Conservation (phyloP, 2,888 invertebrate genomes). For the Rapana venosa region DNA sequence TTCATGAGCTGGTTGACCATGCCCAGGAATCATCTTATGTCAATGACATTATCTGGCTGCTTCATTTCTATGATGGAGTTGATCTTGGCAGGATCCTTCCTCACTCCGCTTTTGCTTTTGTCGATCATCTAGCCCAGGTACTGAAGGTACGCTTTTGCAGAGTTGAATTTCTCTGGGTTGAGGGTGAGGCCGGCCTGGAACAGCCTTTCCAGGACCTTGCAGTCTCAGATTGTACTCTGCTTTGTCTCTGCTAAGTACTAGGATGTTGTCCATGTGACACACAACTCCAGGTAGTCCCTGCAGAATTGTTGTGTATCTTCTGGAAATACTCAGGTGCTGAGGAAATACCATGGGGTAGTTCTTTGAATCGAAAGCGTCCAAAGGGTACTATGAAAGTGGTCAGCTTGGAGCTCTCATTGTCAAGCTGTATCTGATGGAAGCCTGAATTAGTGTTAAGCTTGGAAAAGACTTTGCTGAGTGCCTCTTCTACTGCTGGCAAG, state of each 20-base stretch:
- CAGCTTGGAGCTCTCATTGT: constrained; percentile 11
- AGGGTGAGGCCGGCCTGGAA: background rate
- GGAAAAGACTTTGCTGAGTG: background rate
- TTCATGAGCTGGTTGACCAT: constrained; percentile 40
- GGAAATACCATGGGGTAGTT: constrained; percentile 33
- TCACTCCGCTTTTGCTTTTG: constrained; percentile 81
- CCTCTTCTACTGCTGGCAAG: background rate
- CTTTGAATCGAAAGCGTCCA: constrained; percentile 30
- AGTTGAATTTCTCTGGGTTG: background rate
- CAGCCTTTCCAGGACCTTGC: constrained; percentile 2
- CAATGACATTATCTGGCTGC: background rate
- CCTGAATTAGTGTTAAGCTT: constrained; percentile 8
- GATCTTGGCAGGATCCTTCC: constrained; percentile 80
- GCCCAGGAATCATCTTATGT: constrained; percentile 30
- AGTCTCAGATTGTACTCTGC: constrained; percentile 3
- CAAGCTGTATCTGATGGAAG: background rate
- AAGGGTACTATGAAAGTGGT: constrained; percentile 45
- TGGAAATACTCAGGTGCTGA: constrained; percentile 39
- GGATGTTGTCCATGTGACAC: constrained; percentile 53
- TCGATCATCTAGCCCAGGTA: constrained; percentile 77
- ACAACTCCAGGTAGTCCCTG: constrained; percentile 46
- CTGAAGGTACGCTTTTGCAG: background rate
- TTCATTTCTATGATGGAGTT: constrained; percentile 53
- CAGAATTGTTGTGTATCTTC: constrained; percentile 23
- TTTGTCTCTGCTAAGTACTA: constrained; percentile 40